Evolutionary conservation across 2,113 vertebrate species (phyloP).

Genomic region (Beaufortia kweichowensis): DNA sequence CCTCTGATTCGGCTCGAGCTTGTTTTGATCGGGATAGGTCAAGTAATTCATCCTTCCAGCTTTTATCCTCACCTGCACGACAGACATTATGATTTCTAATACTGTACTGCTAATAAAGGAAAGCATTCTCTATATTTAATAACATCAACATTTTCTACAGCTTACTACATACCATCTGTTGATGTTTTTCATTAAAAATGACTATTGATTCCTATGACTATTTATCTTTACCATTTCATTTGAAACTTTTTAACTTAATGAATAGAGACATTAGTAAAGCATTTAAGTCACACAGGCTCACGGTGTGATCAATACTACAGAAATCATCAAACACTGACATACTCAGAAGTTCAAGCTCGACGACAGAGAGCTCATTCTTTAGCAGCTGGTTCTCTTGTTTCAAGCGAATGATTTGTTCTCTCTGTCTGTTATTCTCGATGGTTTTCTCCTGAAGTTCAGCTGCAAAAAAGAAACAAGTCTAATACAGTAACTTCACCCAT

Average conservation of each 20-base stretch:
- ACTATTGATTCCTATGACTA: too few species aligned
- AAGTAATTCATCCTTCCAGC: slow-evolving; percentile 83
- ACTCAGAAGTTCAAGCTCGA: slow-evolving; percentile 12
- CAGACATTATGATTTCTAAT: slow-evolving; percentile 3
- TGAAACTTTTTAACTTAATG: too few species aligned
- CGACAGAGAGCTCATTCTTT: slow-evolving; percentile 71
- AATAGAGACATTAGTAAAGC: too few species aligned
- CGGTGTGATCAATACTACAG: background rate
- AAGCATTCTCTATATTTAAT: too few species aligned
- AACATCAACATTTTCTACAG: too few species aligned
- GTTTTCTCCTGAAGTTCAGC: slow-evolving; percentile 82
- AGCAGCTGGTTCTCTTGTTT: slow-evolving; percentile 81
- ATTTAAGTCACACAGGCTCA: too few species aligned
- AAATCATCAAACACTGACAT: background rate
- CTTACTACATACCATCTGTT: too few species aligned
- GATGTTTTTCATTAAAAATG: too few species aligned
- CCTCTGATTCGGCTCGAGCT: slow-evolving; percentile 74
- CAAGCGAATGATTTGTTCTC: slow-evolving; percentile 84
- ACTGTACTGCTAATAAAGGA: too few species aligned
- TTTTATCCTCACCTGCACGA: slow-evolving; percentile 78
- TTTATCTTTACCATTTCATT: too few species aligned
- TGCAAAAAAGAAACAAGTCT: slow-evolving; percentile 57
- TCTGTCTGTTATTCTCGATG: slow-evolving; percentile 79
- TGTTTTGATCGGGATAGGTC: slow-evolving; percentile 83
- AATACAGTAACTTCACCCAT: too few species aligned